Percentiles rank a stretch among this genome's conserved stretches.
These are phyloP conservation scores for Otolemur garnettii DNA, from an alignment of 2,113 vertebrate genomes.

Conservation along the genomic window DNA sequence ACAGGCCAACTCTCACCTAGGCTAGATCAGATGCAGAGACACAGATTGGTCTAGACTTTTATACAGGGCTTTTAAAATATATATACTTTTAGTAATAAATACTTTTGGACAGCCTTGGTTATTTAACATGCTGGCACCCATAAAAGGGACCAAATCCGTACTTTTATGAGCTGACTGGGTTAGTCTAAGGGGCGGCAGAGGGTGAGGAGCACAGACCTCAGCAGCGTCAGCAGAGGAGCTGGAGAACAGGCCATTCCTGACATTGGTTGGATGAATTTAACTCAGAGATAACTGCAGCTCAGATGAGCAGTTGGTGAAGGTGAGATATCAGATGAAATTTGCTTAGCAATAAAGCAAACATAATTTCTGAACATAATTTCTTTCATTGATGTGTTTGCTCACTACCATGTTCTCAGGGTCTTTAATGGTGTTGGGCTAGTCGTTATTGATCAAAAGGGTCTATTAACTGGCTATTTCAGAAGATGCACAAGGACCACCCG, in stretches of 20 bases:
- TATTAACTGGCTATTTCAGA: neutral
- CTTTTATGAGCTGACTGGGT: neutral
- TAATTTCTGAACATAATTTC: neutral
- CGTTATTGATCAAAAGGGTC: neutral
- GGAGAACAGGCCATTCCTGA: neutral
- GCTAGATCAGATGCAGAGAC: neutral
- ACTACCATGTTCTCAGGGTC: neutral
- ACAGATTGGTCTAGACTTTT: neutral
- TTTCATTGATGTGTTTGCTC: neutral
- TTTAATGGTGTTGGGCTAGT: neutral
- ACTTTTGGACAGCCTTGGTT: neutral
- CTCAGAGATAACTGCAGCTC: neutral
- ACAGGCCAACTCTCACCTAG: neutral
- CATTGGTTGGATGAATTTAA: neutral
- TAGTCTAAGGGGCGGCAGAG: neutral
- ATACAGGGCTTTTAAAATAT: neutral
- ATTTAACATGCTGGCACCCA: neutral
- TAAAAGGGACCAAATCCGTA: neutral
- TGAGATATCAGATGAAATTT: neutral
- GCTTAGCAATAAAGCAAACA: neutral
- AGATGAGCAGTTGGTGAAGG: neutral
- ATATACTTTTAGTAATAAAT: neutral
- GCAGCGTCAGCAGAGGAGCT: neutral
- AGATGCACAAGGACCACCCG: fast-evolving
- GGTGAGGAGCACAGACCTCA: neutral